Conservation (phyloP, 2,888 invertebrate species). For the Cheilosia pagana region DNA sequence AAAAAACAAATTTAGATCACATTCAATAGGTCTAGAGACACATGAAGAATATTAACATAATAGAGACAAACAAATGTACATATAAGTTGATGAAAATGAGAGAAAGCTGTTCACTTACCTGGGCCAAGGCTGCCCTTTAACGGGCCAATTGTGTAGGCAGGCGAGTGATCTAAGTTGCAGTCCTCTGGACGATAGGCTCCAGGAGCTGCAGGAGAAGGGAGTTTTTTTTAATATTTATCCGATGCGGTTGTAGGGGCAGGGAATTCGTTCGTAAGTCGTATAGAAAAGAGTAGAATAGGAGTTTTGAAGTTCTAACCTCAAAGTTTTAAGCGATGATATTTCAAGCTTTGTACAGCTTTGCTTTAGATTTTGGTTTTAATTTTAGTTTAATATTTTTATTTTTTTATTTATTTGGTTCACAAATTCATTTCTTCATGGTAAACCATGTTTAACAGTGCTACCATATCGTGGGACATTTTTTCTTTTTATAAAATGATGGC, state of each 20-base stretch:
- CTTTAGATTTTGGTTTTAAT: too few relatives aligned
- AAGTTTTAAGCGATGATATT: too few relatives aligned
- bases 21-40: slow-evolving; percentile 28
- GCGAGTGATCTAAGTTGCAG: slow-evolving; percentile 81
- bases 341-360: too few relatives aligned
- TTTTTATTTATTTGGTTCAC: too few relatives aligned
- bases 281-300: too few relatives aligned
- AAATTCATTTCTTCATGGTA: too few relatives aligned
- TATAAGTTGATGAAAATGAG: slow-evolving; percentile 18
- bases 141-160: slow-evolving; percentile 86
- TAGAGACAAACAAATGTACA: slow-evolving; percentile 26
- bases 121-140: slow-evolving; percentile 82
- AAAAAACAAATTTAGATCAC: slow-evolving; percentile 23
- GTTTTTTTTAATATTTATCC: slow-evolving; percentile 6
- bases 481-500: too few relatives aligned
- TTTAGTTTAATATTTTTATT: too few relatives aligned
- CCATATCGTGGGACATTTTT: too few relatives aligned
- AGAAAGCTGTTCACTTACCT: slow-evolving; percentile 78
- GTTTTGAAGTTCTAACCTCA: too few relatives aligned
- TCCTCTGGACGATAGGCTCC: slow-evolving; percentile 87
- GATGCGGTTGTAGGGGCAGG: neutral
- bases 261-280: neutral
- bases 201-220: slow-evolving; percentile 83
- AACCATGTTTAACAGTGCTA: too few relatives aligned
- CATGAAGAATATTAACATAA: neutral